phyloP scores from a whole-genome alignment of 2,113 vertebrate species.

The Lophochroa leadbeateri region DNA sequence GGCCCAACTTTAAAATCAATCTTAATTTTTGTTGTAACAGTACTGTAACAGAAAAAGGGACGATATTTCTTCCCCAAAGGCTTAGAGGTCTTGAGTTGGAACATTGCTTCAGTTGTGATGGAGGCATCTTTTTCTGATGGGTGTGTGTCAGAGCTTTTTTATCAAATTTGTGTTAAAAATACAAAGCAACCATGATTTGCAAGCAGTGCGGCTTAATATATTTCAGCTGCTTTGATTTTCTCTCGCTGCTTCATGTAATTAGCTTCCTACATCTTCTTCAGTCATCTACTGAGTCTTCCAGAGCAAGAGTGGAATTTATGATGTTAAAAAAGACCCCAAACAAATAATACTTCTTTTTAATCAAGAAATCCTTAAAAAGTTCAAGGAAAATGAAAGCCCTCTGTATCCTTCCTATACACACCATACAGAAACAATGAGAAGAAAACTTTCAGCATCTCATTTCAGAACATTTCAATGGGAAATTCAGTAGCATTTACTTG shows the following conservation, averaged over 20 bases:
- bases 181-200: background rate
- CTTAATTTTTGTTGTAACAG: background rate
- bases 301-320: background rate
- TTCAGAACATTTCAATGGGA: background rate
- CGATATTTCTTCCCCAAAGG: background rate
- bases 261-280: background rate
- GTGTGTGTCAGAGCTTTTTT: background rate
- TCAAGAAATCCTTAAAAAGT: background rate
- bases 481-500: background rate
- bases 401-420: background rate
- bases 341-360: background rate
- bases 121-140: background rate
- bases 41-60: background rate
- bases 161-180: slow-evolving; percentile 1
- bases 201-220: background rate
- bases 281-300: background rate
- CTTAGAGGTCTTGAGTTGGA: background rate
- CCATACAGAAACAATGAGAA: background rate
- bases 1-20: background rate
- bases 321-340: background rate
- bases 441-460: background rate
- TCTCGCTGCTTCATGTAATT: background rate
- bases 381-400: background rate
- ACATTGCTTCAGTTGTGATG: background rate
- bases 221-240: background rate